phyloP scores from a whole-genome alignment of 2,113 vertebrate genomes.

The Gambusia affinis region DNA sequence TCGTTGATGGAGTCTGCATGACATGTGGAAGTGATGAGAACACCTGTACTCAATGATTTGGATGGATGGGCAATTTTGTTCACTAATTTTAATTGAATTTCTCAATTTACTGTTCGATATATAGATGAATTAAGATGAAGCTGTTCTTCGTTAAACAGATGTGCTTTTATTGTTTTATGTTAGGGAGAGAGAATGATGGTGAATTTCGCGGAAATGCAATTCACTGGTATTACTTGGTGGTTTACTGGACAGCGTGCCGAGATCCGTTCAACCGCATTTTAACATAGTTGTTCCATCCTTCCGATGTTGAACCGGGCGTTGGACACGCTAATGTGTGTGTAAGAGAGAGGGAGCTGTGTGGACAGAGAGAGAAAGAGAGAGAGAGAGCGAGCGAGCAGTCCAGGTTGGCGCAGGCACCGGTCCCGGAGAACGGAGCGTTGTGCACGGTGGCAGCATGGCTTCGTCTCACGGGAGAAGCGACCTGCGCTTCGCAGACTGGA shows the following conservation, averaged over 20 bases:
- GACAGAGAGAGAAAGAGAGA: slow-evolving; percentile 16
- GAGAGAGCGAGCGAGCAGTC: slow-evolving; percentile 36
- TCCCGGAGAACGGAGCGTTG: slow-evolving; percentile 58
- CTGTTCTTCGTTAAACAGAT: too few relatives aligned
- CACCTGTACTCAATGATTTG: too few relatives aligned
- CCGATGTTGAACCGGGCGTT: slow-evolving; percentile 74
- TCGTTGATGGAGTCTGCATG: too few relatives aligned
- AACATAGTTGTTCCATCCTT: slow-evolving; percentile 28
- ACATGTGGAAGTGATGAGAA: too few relatives aligned
- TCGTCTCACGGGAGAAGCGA: slow-evolving; percentile 92
- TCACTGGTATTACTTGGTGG: neutral
- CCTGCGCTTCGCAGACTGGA: slow-evolving; percentile 92
- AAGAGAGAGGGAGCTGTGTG: slow-evolving; percentile 12
- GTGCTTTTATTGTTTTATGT: too few relatives aligned
- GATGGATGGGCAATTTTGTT: too few relatives aligned
- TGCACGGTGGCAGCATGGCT: slow-evolving; percentile 84
- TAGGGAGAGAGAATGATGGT: too few relatives aligned
- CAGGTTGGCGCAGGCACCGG: slow-evolving; percentile 61
- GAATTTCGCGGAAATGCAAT: too few relatives aligned
- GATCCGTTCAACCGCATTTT: slow-evolving; percentile 42
- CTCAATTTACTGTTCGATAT: too few relatives aligned
- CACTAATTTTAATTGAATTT: too few relatives aligned
- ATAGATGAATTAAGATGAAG: too few relatives aligned
- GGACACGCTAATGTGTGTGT: slow-evolving; percentile 58
- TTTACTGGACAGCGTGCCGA: slow-evolving; percentile 36